Base-by-base conservation (phyloP, 2,113 vertebrate species). In the Peromyscus leucopus region DNA sequence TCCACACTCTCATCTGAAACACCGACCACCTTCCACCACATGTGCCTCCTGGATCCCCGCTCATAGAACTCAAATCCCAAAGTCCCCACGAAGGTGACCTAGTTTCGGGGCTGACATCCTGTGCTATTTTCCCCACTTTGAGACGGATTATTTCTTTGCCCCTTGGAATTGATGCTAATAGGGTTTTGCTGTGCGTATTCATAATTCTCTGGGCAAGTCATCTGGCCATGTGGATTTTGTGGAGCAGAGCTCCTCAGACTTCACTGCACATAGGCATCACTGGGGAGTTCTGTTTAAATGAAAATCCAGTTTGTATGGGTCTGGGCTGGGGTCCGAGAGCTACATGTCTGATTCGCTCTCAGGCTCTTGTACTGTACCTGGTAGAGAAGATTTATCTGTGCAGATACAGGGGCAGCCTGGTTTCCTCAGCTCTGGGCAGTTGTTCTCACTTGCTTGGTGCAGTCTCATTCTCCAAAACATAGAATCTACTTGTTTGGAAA, bases 51-150 rank as follows among this genome's bases (percentile, higher is more conserved):
- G 1, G 69, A 26, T 39, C 78, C 83, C 93, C 78, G 87, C 96
- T 96, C 6, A 1, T 36, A 78, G 93, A 94, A 89, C 42, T 94
- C 84, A 94, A 93, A 39, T 90, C 97, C 94, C 97, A 22, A 48
- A 92, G 91, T 96, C 97, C 95, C 96, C 36, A 22, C 94, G 48
- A 95, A 90, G 91, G 85, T 22, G 94, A 95, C 97, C 97, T 94
- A 97, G 84, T 97, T 98, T 96, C 96, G 7, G 83, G 96, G 86
- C 96, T 63, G 88, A 74, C 93, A 51, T 93, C 48, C 93, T 97
- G 97, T 90, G 95, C 97, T 93, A 85, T 95, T 96, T 97, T 90
- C 96, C 96, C 89, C 90, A 80, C 93, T 74, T 78, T 3, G 3
- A 42, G 96, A 74, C 0, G 24, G 96, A 85, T 89, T 21, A 48